Evolutionary conservation across 2,888 invertebrate species (phyloP).

Genomic region (Molanna angustata): DNA sequence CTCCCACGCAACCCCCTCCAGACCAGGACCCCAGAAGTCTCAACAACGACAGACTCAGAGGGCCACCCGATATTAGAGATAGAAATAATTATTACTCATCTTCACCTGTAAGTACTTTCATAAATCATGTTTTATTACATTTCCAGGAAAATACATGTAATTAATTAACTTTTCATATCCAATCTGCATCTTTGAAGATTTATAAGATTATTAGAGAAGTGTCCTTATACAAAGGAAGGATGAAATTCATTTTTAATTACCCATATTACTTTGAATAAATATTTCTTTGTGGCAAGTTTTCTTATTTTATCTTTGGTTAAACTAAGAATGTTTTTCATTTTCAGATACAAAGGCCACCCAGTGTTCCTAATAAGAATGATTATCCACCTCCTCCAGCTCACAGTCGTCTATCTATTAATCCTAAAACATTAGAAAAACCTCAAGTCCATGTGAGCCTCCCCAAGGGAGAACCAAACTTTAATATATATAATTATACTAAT

Average conservation of each 20-base stretch:
- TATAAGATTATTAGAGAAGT: too few relatives aligned
- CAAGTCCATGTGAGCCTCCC: constrained; percentile 40
- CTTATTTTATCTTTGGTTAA: too few relatives aligned
- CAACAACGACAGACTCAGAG: constrained; percentile 23
- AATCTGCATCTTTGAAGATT: too few relatives aligned
- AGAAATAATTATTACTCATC: constrained; percentile 24
- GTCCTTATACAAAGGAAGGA: not conserved
- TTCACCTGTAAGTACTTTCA: constrained; percentile 25
- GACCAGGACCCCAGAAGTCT: constrained; percentile 19
- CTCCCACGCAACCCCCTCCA: constrained; percentile 1
- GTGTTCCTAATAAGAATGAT: constrained; percentile 44
- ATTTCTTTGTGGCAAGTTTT: not conserved
- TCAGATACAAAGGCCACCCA: constrained; percentile 39
- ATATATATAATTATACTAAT: constrained; percentile 63
- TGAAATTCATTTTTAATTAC: not conserved
- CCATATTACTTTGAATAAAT: not conserved
- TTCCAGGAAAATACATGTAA: not conserved
- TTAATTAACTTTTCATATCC: too few relatives aligned
- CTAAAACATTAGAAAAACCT: constrained; percentile 39
- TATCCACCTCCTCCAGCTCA: constrained; percentile 51
- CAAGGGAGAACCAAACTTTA: constrained; percentile 68
- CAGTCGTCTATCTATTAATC: constrained; percentile 38
- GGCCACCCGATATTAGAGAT: constrained; percentile 16
- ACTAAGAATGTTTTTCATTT: constrained; percentile 5
- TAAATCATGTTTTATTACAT: too few relatives aligned